These are phyloP conservation scores for Hipposideros armiger DNA, from an alignment of 2,113 vertebrate genomes.

Conservation along the genomic window DNA sequence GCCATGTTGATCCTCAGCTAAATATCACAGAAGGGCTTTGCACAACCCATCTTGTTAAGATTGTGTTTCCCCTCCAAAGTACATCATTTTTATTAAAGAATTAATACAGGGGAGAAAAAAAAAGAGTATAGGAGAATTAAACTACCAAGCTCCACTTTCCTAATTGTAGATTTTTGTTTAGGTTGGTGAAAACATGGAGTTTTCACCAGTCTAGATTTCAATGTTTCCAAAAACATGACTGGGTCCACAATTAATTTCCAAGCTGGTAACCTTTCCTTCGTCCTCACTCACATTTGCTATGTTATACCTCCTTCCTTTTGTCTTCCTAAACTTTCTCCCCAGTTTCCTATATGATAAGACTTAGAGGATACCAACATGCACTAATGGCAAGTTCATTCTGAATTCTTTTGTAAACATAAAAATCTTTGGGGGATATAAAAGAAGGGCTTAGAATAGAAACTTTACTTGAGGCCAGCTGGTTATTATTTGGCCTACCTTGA, in stretches of 20 bases:
- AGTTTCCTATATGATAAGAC: background rate
- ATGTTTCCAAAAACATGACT: background rate
- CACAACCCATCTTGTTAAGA: background rate
- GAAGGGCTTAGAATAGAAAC: constrained; percentile 39
- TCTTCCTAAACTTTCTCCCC: background rate
- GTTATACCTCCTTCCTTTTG: background rate
- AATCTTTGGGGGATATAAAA: constrained; percentile 43
- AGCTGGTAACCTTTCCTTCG: background rate
- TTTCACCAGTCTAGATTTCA: background rate
- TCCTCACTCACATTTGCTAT: background rate
- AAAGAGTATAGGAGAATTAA: background rate
- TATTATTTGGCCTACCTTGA: constrained; percentile 55
- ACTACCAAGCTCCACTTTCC: background rate
- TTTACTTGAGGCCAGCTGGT: constrained; percentile 59
- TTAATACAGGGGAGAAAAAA: background rate
- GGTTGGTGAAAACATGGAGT: background rate
- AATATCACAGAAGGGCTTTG: background rate
- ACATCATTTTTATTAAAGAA: constrained; percentile 43
- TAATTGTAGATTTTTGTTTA: background rate
- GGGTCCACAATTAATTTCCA: background rate
- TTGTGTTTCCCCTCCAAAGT: background rate
- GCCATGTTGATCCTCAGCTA: background rate
- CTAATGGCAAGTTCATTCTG: constrained; percentile 19
- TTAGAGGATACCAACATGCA: background rate
- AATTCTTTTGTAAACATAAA: constrained; percentile 59